Percentiles rank a stretch among this genome's conserved stretches.
Evolutionary conservation across 2,797 vertebrate genomes (phyloP).

Genomic region (Diglossa cyanea): DNA sequence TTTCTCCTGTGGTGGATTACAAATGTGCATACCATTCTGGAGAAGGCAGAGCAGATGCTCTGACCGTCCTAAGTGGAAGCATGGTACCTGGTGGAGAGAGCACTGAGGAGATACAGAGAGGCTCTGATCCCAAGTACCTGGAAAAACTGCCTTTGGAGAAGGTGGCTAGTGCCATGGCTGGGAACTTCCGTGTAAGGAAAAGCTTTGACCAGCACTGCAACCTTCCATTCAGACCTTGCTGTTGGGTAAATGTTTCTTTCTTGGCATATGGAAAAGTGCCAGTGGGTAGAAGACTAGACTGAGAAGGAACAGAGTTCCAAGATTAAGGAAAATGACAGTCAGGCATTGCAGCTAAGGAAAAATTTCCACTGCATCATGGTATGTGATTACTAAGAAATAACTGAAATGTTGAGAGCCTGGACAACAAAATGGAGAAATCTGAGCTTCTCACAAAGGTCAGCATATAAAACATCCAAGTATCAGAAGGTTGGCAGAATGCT

Average conservation of each 20-base stretch:
- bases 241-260: neutral
- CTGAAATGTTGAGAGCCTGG: neutral
- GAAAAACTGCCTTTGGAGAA: neutral
- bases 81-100: neutral
- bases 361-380: neutral
- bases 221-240: neutral
- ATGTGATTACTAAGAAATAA: neutral
- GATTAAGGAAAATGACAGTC: neutral
- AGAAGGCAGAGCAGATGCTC: neutral
- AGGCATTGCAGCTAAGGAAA: neutral
- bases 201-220: neutral
- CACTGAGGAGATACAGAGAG: neutral
- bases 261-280: neutral
- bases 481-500: neutral
- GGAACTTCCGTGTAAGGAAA: neutral
- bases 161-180: neutral
- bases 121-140: neutral
- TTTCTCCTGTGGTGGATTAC: neutral
- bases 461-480: neutral
- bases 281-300: neutral
- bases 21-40: neutral
- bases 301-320: neutral
- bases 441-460: neutral
- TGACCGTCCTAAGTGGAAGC: neutral
- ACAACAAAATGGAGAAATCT: neutral